A percentile compares a stretch with the other conserved stretches of the same genome.
Evolutionary conservation across 1,140 invertebrate genomes (phyloP).

Genomic region (Macrotrachela quadricornifera): DNA sequence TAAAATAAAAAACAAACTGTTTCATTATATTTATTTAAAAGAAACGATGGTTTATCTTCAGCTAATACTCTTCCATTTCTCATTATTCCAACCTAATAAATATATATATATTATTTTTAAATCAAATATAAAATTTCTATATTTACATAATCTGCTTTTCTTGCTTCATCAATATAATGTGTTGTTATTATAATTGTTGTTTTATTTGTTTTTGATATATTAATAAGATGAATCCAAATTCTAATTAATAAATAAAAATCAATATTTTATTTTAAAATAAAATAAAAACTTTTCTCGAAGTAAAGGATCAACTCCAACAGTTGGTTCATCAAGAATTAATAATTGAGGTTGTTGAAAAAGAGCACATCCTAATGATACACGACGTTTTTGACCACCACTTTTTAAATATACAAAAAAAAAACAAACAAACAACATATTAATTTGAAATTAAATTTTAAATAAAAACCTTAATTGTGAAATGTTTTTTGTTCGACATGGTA

Average conservation of each 20-base stretch:
- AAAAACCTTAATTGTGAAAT: too few relatives aligned
- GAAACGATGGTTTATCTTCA: conserved; percentile 63
- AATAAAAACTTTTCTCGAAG: conserved; percentile 52
- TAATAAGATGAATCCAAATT: conserved; percentile 71
- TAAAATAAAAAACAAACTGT: background rate
- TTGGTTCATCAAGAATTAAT: conserved; percentile 77
- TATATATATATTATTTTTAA: background rate
- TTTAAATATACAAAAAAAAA: too few relatives aligned
- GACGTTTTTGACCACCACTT: conserved; percentile 68
- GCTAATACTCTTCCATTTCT: conserved; percentile 65
- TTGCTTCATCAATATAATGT: conserved; percentile 75
- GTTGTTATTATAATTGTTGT: conserved; percentile 80
- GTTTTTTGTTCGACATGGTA: conserved; percentile 12
- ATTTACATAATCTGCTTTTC: conserved; percentile 50
- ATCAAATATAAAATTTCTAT: conserved; percentile 10
- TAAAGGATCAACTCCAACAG: conserved; percentile 71
- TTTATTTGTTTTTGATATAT: conserved; percentile 50
- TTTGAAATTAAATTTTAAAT: too few relatives aligned
- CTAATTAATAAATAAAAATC: conserved; percentile 29
- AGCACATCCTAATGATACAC: conserved; percentile 73
- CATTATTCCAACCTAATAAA: conserved; percentile 61
- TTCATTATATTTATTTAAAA: conserved; percentile 51
- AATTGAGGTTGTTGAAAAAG: conserved; percentile 75
- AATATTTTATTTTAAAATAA: conserved; percentile 7
- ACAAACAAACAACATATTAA: too few relatives aligned